A percentile compares a stretch with the other conserved stretches of the same genome.
Conservation (phyloP, 1,140 invertebrate species). For the Bombyx mori region DNA sequence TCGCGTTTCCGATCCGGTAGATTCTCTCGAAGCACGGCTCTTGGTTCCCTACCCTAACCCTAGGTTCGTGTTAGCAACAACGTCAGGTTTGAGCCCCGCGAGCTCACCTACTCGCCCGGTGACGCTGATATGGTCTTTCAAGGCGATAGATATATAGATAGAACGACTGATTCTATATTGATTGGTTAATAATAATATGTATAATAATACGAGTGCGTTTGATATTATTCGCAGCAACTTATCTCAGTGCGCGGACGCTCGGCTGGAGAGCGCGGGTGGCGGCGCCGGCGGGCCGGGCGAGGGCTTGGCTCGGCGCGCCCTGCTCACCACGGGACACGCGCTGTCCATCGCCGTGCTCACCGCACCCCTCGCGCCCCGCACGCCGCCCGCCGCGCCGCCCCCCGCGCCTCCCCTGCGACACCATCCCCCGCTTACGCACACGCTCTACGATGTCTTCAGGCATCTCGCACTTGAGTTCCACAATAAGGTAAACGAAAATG, state of each 20-base stretch:
- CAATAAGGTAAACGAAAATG: conserved; percentile 27
- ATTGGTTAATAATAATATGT: no score
- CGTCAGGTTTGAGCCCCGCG: no score
- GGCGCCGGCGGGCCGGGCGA: conserved; percentile 79
- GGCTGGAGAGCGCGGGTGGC: conserved; percentile 83
- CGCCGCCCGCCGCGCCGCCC: conserved; percentile 22
- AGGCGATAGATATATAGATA: no score
- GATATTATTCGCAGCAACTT: conserved; percentile 23
- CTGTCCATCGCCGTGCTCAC: not conserved
- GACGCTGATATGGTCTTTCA: no score
- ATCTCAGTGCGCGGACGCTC: conserved; percentile 73
- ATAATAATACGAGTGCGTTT: no score
- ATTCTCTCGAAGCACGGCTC: no score
- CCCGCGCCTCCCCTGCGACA: conserved; percentile 17
- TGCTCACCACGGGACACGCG: conserved; percentile 28
- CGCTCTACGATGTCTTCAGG: conserved; percentile 48
- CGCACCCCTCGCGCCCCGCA: conserved; percentile 27
- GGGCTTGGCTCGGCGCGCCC: conserved; percentile 78
- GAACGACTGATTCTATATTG: no score
- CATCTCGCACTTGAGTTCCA: conserved; percentile 48
- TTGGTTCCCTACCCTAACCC: no score
- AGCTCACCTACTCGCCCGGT: no score
- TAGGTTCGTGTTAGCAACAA: no score
- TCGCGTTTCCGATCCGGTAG: no score
- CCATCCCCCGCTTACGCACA: conserved; percentile 42